These are phyloP conservation scores for Andricus curvator DNA, from an alignment of 2,888 invertebrate genomes.

Conservation along the genomic window DNA sequence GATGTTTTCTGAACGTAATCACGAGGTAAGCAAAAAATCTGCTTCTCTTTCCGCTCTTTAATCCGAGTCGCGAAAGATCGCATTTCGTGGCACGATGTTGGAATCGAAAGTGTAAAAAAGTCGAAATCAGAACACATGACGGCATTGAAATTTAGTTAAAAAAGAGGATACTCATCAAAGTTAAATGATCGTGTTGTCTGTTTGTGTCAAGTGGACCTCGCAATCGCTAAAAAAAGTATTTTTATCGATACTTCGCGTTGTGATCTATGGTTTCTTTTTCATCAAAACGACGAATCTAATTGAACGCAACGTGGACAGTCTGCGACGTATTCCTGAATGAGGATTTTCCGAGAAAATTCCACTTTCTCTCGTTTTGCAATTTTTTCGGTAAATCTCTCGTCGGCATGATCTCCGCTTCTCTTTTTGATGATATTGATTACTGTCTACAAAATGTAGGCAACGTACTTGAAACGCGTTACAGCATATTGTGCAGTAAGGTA, in stretches of 20 bases:
- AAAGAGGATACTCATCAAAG: conserved; percentile 13
- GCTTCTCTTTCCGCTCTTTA: conserved; percentile 39
- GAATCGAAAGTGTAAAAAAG: conserved; percentile 36
- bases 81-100: conserved; percentile 42
- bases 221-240: conserved; percentile 3
- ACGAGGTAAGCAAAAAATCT: conserved; percentile 70
- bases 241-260: neutral
- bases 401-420: conserved; percentile 3
- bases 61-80: conserved; percentile 39
- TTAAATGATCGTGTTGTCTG: neutral
- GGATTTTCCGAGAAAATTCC: neutral
- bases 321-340: conserved; percentile 23
- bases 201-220: conserved; percentile 15
- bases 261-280: conserved; percentile 5
- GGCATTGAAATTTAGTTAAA: neutral
- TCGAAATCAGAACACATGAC: conserved; percentile 16
- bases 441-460: conserved; percentile 21
- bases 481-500: conserved; percentile 35
- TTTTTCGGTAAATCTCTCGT: conserved; percentile 1
- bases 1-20: conserved; percentile 76
- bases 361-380: conserved; percentile 8
- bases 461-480: conserved; percentile 11
- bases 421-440: conserved; percentile 38
- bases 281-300: conserved; percentile 23
- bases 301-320: conserved; percentile 36